These are phyloP conservation scores for Pyralis farinalis DNA, from an alignment of 2,888 invertebrate genomes.

Conservation along the genomic window DNA sequence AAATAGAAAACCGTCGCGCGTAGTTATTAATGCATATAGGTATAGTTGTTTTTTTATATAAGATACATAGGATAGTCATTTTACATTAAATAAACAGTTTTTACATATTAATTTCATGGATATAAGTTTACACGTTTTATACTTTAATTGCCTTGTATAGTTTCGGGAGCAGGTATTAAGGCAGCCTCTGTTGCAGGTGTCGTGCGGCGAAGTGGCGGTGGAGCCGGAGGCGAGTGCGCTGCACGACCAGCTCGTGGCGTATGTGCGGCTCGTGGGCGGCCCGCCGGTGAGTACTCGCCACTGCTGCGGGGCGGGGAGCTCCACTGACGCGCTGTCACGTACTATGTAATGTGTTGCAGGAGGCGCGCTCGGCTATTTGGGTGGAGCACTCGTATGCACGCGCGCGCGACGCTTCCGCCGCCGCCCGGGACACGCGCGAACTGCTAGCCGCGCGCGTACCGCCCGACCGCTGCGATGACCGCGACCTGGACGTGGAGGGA, in stretches of 20 bases:
- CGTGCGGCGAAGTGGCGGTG: constrained; percentile 8
- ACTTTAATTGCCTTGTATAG: too few species aligned
- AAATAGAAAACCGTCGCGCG: too few species aligned
- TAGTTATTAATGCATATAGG: too few species aligned
- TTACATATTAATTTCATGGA: too few species aligned
- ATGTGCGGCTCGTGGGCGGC: constrained; percentile 42
- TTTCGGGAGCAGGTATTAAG: too few species aligned
- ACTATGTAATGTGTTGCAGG: constrained; percentile 40
- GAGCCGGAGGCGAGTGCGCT: constrained; percentile 24
- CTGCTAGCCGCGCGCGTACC: constrained; percentile 14
- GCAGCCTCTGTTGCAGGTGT: too few species aligned
- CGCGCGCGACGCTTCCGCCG: constrained; percentile 14
- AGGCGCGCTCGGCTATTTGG: constrained; percentile 26
- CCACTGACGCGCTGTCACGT: too few species aligned
- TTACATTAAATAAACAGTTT: too few species aligned
- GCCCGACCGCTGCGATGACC: constrained; percentile 7
- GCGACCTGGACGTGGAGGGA: constrained; percentile 22
- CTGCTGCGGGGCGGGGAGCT: constrained; percentile 23
- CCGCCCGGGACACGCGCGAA: constrained; percentile 20
- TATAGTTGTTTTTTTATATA: too few species aligned
- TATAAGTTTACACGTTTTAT: too few species aligned
- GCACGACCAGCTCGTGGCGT: constrained; percentile 59
- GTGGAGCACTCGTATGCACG: constrained; percentile 20
- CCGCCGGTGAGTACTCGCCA: constrained; percentile 21
- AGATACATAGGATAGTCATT: too few species aligned